Percentiles rank a stretch among this genome's conserved stretches.
Conservation (phyloP, 2,888 invertebrate genomes). For the Drosophila neotestacea region DNA sequence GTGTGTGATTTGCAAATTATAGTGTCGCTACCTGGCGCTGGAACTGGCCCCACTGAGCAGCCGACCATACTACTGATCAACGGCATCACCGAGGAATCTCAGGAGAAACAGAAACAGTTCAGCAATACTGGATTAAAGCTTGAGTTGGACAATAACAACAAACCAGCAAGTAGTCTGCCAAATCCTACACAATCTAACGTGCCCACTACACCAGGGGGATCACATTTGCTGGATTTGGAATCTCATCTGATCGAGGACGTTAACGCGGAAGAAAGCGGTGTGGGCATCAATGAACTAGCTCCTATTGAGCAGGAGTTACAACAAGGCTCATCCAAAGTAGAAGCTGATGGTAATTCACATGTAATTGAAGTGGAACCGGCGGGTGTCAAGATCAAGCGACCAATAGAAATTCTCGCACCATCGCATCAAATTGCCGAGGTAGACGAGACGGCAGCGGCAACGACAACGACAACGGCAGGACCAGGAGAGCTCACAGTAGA, state of each 20-base stretch:
- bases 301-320: constrained; percentile 81
- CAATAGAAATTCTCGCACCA: constrained; percentile 71
- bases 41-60: constrained; percentile 81
- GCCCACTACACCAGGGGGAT: constrained; percentile 67
- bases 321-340: constrained; percentile 79
- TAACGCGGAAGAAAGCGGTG: constrained; percentile 74
- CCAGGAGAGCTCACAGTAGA: constrained; percentile 8
- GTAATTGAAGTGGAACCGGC: constrained; percentile 84
- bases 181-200: constrained; percentile 30
- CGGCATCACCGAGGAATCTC: constrained; percentile 65
- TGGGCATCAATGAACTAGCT: constrained; percentile 82
- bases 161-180: constrained; percentile 13
- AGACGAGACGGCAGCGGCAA: constrained; percentile 59
- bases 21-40: constrained; percentile 85
- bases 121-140: constrained; percentile 49
- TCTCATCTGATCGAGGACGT: constrained; percentile 84
- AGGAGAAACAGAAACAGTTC: constrained; percentile 27
- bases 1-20: constrained; percentile 35
- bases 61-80: constrained; percentile 84
- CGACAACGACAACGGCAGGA: constrained; percentile 38
- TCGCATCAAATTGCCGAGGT: constrained; percentile 70
- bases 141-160: constrained; percentile 45
- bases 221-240: constrained; percentile 82
- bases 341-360: constrained; percentile 73
- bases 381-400: constrained; percentile 73